phyloP scores from a whole-genome alignment of 53 echinoderm and acorn worm species.

The Pentamera pediparva region DNA sequence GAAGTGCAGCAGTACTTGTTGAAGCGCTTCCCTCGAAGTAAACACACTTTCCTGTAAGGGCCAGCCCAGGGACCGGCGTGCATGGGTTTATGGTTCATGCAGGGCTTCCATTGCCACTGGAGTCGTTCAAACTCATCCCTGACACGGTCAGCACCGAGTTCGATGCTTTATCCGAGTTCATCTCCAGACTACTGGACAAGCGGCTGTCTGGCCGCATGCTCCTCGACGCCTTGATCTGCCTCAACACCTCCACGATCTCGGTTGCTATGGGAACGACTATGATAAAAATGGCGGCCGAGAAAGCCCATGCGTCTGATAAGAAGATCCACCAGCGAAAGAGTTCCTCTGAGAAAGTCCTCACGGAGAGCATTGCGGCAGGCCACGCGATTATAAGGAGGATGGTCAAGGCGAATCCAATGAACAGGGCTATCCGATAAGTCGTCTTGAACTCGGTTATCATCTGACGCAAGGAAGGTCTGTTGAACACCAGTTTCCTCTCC shows the following conservation, averaged over 20 bases:
- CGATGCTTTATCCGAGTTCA: too few relatives aligned
- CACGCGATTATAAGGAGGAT: conserved; percentile 59
- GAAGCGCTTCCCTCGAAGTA: too few relatives aligned
- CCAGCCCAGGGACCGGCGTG: too few relatives aligned
- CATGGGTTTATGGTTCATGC: too few relatives aligned
- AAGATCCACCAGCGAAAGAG: conserved; percentile 75
- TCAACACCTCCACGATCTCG: conserved; percentile 58
- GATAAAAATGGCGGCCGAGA: conserved; percentile 74
- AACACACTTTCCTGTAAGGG: too few relatives aligned
- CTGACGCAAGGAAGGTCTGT: conserved; percentile 68
- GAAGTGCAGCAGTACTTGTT: too few relatives aligned
- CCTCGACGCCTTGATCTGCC: conserved; percentile 38
- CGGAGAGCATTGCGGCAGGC: conserved; percentile 59
- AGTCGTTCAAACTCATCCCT: too few relatives aligned
- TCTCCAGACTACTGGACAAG: too few relatives aligned
- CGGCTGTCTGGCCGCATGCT: too few relatives aligned
- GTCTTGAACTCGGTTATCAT: conserved; percentile 67
- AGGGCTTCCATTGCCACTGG: too few relatives aligned
- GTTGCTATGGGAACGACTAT: conserved; percentile 71
- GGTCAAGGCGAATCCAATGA: conserved; percentile 40
- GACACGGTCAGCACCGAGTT: too few relatives aligned
- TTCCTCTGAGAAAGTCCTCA: conserved; percentile 37
- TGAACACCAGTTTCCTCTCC: conserved; percentile 74
- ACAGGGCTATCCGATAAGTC: conserved; percentile 50
- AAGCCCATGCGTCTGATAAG: conserved; percentile 70